Evolutionary conservation across 2,797 vertebrate genomes (phyloP).

Genomic region (Potorous gilbertii): DNA sequence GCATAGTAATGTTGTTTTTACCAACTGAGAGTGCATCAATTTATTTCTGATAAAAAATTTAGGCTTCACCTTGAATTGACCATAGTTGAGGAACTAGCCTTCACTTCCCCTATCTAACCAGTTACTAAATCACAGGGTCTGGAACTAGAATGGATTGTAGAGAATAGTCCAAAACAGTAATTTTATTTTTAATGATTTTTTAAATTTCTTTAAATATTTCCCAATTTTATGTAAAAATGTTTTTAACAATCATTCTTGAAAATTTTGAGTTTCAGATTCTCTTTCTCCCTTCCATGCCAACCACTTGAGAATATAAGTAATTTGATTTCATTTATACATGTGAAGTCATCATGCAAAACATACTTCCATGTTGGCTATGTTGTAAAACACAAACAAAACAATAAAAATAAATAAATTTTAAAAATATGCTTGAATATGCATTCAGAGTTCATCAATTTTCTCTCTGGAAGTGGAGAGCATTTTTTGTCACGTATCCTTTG

Average conservation of each 20-base stretch:
- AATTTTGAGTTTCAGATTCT: background rate
- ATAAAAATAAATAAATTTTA: background rate
- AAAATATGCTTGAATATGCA: background rate
- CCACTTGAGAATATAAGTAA: background rate
- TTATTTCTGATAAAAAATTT: slow-evolving; percentile 48
- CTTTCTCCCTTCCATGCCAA: background rate
- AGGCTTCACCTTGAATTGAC: slow-evolving; percentile 16
- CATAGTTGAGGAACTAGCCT: slow-evolving; percentile 2
- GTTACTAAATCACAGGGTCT: background rate
- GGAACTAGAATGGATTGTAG: background rate
- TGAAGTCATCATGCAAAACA: background rate
- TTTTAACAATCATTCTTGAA: background rate
- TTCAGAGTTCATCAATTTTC: background rate
- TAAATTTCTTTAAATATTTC: background rate
- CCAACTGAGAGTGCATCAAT: background rate
- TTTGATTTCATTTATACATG: background rate
- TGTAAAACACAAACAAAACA: background rate
- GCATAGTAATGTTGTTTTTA: background rate
- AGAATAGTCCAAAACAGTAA: background rate
- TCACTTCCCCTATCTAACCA: background rate
- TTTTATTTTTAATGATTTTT: background rate
- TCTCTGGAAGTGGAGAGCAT: background rate
- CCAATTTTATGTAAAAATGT: background rate
- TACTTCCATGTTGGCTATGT: background rate
- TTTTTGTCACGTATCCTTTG: background rate